Evolutionary conservation across 2,888 invertebrate species (phyloP), one percentile per base, ranked within the genome.

Genomic region (Gandaritis pyraliata): DNA sequence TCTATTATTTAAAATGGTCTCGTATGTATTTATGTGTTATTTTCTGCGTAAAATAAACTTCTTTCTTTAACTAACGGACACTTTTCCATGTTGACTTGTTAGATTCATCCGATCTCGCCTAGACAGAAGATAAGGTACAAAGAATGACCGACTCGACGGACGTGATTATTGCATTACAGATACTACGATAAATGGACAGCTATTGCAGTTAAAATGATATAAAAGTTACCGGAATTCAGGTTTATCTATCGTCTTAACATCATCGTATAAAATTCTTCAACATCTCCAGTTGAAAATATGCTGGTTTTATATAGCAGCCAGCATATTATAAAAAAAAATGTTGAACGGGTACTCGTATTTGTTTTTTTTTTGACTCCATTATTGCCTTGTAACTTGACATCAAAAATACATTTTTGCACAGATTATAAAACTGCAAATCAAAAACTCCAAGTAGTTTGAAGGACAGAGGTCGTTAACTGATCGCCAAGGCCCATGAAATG

Each of bases 31-130:
- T 23, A 33, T 29, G 29, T 29, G 29, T 29, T 29, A 29, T 29
- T 29, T 33, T 33, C 30, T 33, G 33, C 33, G 33, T 33, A 8
- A 33, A 33, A 33, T 33, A 33, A 33, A 33, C 33, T 10, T 33
- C 5, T 2, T 33, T 33, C 23, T 23, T 23, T 33, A 10, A 39
- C 41, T 61, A 89, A 90, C 88, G 88, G 89, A 69, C 77, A 39
- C 69, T 67, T 66, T 79, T 77, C 83, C 77, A 84, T 82, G 79
- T 82, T 78, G 72, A 70, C 58, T 68, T 72, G 71, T 75, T 72
- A 74, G 72, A 70, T 66, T 59, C 57, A 70, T 75, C 68, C 70
- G 67, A 70, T 70, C 49, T 61, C 53, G 43, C 38, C 53, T 52
- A 72, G 76, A 76, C 71, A 64, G 15, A 54, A 76, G 80, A 86